These are phyloP conservation scores for Pristionchus arcanus DNA, from an alignment of 2,888 invertebrate genomes.

Conservation along the genomic window DNA sequence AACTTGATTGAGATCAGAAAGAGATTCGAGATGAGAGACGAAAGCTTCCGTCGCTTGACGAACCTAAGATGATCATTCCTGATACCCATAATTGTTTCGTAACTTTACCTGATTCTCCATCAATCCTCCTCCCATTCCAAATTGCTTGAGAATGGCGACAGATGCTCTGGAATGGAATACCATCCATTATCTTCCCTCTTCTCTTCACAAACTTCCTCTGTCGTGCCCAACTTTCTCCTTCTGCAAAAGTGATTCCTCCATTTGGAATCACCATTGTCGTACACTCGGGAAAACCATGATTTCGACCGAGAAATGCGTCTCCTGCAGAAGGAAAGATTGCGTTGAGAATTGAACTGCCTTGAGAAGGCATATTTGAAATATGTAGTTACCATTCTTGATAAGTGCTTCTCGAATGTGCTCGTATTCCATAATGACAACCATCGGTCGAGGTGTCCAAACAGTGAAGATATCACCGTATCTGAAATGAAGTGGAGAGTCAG, in stretches of 20 bases:
- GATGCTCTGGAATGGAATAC: not conserved
- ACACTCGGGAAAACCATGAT: conserved; percentile 26
- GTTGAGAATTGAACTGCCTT: too few species aligned
- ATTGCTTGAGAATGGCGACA: not conserved
- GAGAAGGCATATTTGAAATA: not conserved
- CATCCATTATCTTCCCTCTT: not conserved
- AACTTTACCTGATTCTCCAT: not conserved
- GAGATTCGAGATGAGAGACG: not conserved
- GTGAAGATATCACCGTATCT: conserved; percentile 39
- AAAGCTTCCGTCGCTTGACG: not conserved
- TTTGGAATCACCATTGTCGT: not conserved
- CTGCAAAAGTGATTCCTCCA: conserved; percentile 31
- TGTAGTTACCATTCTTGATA: conserved; percentile 1
- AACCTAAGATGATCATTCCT: not conserved
- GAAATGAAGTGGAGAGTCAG: not conserved
- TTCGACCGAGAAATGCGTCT: not conserved
- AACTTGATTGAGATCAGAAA: not conserved
- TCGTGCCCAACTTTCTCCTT: conserved; percentile 24
- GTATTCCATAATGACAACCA: conserved; percentile 35
- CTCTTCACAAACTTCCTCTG: conserved; percentile 3
- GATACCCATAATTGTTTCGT: not conserved
- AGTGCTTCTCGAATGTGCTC: conserved; percentile 6
- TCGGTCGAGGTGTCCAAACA: not conserved
- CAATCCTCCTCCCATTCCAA: conserved; percentile 22
- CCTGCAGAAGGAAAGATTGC: not conserved